Evolutionary conservation across 2,113 vertebrate genomes (phyloP), one percentile per base, ranked within the genome.

Genomic region (Butastur rufipennis): DNA sequence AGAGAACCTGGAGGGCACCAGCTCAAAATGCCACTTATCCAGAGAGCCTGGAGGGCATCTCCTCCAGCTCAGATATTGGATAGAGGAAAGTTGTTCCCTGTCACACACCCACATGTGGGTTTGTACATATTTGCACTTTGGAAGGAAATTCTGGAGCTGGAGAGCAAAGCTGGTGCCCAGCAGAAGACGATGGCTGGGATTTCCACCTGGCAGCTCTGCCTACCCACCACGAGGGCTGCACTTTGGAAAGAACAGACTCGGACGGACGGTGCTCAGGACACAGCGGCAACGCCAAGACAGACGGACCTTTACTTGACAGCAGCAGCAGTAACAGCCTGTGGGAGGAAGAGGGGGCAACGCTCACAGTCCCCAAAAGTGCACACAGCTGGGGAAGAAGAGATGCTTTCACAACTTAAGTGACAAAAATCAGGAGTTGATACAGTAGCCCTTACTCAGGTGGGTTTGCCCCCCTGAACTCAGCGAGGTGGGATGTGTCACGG

Each of bases 21-120:
- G 53, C 67, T 87, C 40, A n/a, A 62, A 93, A 55, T 3, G 19
- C 22, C 50, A 42, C 9, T 1, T 47, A 47, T 47, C 47, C 27
- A 9, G 38, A 50, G 62, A 36, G 61, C 42, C 36, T 26, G 47
- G 47, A 85, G 47, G 36, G 67, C 56, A 80, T 32, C 87, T 85
- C 86, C 43, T 2, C 15, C 21, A 52, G 61, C 74, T 96, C 71
- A 75, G 34, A 2, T 1, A 6, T 0, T 1, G 10, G 16, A 13
- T 0, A 56, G 47, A 61, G 65, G 58, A 2, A 38, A n/a, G 56
- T 1, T 48, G 29, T 4, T 80, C 83, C 83, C 79, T 22, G 40
- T 3, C 43, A 18, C 10, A 5, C 50, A 36, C 72, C 43, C 59
- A 14, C 31, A 13, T 1, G 0, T 0, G 2, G 2, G 3, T 58